Base-by-base conservation (phyloP, 2,797 vertebrate genomes). In the Ispidina lecontei region DNA sequence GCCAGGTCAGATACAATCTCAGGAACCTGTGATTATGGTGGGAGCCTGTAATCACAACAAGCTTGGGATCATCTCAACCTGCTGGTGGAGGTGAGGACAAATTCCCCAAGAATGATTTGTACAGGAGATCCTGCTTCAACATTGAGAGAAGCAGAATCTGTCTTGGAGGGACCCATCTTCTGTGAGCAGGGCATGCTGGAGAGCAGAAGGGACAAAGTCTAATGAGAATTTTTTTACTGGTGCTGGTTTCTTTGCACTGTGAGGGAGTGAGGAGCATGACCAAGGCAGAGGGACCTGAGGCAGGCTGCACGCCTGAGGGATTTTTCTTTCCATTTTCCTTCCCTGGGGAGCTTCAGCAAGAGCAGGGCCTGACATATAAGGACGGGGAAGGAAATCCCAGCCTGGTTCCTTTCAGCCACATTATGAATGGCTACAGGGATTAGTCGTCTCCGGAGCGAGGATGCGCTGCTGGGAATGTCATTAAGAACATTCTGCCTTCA, bases 371-470 rank as follows among this genome's bases (percentile, higher is more conserved):
- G 72, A 51, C 52, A 68, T 12, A 1, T 37, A 64, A 64, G 71
- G 63, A 55, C 26, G 72, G 55, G 63, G 56, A 60, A 79, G 68
- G 15, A 43, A 54, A 87, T 74, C 63, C 44, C 87, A 78, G 39
- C 8, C 83, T 51, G 20, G 58, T 70, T 68, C 52, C 63, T 85
- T 75, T 75, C 89, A 91, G 63, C n/a, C 67, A 33, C 67, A 6
- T 78, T 59, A 39, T 15, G 72, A 82, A 90, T 47, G 68, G 68
- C 59, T 55, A 37, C 64, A 84, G 89, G 83, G 75, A 55, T 77
- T 44, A 44, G 63, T 59, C 58, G 63, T 76, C 74, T 80, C 62
- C 1, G 4, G 77, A 74, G 70, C 0, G 1, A 81, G 82, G 74
- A 77, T 64, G 84, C 2, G 1, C 77, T 79, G 17, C 62, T 14